phyloP scores from a whole-genome alignment of 2,113 vertebrate species.

The Prinia subflava region DNA sequence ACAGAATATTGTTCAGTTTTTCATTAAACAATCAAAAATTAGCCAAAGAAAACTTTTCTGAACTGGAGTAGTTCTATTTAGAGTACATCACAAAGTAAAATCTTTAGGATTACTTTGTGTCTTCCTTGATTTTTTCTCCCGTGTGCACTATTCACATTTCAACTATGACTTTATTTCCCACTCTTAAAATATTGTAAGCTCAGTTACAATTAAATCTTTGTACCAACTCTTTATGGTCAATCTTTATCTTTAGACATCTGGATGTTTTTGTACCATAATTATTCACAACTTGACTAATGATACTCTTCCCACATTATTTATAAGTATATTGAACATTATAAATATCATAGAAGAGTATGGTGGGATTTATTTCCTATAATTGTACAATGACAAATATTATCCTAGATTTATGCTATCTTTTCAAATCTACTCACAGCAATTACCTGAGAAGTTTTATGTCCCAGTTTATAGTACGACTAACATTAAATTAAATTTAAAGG shows the following conservation, averaged over 20 bases:
- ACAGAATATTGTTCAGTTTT: neutral
- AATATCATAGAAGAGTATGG: neutral
- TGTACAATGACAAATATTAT: neutral
- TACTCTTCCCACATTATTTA: neutral
- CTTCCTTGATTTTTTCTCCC: neutral
- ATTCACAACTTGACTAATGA: neutral
- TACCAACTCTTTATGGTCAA: neutral
- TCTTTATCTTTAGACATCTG: neutral
- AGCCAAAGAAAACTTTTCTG: neutral
- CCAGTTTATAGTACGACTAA: neutral
- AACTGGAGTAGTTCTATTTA: neutral
- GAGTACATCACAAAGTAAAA: neutral
- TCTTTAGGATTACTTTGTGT: neutral
- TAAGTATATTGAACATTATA: neutral
- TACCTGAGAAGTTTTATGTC: neutral
- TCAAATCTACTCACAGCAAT: neutral
- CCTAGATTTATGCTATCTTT: neutral
- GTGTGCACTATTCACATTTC: neutral
- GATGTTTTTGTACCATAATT: neutral
- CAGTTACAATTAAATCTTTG: neutral
- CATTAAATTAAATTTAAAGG: neutral
- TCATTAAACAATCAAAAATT: neutral
- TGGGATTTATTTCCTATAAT: neutral
- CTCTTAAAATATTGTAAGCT: neutral
- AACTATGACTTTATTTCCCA: neutral